Percentiles rank a stretch among this genome's conserved stretches.
Conservation (phyloP, 2,888 invertebrate species). For the Orgyia antiqua region DNA sequence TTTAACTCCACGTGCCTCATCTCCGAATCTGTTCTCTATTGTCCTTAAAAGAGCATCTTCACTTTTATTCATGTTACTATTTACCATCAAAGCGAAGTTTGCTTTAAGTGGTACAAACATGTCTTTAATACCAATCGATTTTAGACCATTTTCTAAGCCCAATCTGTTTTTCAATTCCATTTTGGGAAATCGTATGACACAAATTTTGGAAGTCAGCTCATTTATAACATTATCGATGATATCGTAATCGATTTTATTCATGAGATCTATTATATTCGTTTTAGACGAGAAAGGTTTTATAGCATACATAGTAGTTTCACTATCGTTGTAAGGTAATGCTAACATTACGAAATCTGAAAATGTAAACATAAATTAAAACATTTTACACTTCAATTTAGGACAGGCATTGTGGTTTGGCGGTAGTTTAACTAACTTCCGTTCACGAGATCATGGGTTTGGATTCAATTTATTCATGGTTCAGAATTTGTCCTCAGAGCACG, state of each 20-base stretch:
- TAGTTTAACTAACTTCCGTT: neutral
- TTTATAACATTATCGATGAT: conserved; percentile 70
- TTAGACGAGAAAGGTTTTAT: conserved; percentile 75
- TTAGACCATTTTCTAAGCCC: conserved; percentile 74
- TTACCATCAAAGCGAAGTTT: conserved; percentile 82
- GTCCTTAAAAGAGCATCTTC: conserved; percentile 41
- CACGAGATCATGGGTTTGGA: neutral
- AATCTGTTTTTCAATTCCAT: conserved; percentile 82
- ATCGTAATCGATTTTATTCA: conserved; percentile 62
- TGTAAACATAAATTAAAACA: too few species aligned
- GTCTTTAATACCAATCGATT: conserved; percentile 77
- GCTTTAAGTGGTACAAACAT: conserved; percentile 80
- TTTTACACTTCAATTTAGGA: too few species aligned
- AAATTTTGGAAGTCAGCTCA: conserved; percentile 58
- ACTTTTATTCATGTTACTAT: conserved; percentile 31
- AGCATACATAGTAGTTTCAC: conserved; percentile 81
- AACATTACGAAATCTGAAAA: conserved; percentile 78
- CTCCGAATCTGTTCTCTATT: conserved; percentile 28
- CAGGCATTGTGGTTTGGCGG: neutral
- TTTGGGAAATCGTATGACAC: conserved; percentile 82
- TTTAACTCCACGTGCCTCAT: conserved; percentile 20
- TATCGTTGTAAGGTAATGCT: conserved; percentile 85
- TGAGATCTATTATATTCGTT: conserved; percentile 61
- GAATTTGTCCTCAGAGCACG: too few species aligned
- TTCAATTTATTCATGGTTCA: too few species aligned